Evolutionary conservation across 2,113 vertebrate genomes (phyloP), one percentile per base, ranked within the genome.

Genomic region (Hystrix brachyura): DNA sequence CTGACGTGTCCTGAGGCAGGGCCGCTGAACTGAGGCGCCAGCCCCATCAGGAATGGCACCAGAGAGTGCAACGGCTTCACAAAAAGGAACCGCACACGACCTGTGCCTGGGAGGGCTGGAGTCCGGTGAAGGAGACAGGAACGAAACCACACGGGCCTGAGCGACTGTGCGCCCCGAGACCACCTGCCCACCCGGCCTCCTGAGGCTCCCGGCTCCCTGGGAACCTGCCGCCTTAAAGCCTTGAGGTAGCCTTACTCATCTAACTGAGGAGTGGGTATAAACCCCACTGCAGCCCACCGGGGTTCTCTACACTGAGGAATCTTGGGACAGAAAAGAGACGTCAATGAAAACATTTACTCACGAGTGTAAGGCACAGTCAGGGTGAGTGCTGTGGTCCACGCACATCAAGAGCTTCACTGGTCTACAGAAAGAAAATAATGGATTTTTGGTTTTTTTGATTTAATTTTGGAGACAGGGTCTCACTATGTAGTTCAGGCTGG

Each of bases 361-460:
- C 98, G 94, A 98, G 80, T 88, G 78, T 88, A 98, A 53, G 27
- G 81, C 62, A 91, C 99, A 99, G 23, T 98, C 98, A 19, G 96
- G 76, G 48, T 99, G 48, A 78, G 96, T 89, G 80, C 98, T 98
- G 82, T 98, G 80, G 94, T 99, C 98, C 97, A 98, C 57, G 4
- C 99, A 99, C 91, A 98, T 94, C 48, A 99, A 97, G 60, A 98
- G 95, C 93, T 98, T 97, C 94, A 99, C 98, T 25, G 98, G 79
- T 51, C 99, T 99, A 96, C 23, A 64, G 97, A 95, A 69, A 92
- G 38, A 97, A 29, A 87, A 60, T 11, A 27, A 38, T 7, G 25
- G 25, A 32, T 8, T 78, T 78, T 48, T 48, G 38, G 46, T 46
- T 48, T 74, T 2, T 74, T n/a, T 38, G 67, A 18, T 18, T 74